Percentiles rank a stretch among this genome's conserved stretches.
These are phyloP conservation scores for Carcina quercana DNA, from an alignment of 2,888 invertebrate species.

Conservation along the genomic window DNA sequence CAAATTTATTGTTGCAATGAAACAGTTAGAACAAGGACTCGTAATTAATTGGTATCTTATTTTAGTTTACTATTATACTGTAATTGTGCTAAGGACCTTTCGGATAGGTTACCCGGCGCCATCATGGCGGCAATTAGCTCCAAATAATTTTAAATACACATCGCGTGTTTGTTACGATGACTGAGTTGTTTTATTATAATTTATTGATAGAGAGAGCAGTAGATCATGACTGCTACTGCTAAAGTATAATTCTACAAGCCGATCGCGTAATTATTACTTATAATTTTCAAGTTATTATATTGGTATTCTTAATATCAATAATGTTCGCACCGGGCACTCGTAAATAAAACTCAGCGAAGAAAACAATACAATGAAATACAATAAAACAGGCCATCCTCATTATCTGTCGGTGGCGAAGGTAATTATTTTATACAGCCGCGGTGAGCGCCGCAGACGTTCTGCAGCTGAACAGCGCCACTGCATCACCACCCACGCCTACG, in stretches of 20 bases:
- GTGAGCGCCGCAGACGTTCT: constrained; percentile 40
- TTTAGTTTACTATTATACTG: constrained; percentile 47
- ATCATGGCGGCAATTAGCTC: constrained; percentile 8
- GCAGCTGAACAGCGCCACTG: constrained; percentile 25
- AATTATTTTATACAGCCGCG: constrained; percentile 49
- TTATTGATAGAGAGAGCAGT: no score
- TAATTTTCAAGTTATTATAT: no score
- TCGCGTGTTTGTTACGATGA: no score
- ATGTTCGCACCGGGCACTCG: no score
- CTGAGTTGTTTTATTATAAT: no score
- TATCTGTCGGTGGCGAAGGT: constrained; percentile 28
- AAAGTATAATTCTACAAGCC: no score
- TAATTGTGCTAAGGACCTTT: constrained; percentile 57
- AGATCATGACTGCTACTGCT: no score
- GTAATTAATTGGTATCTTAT: constrained; percentile 42
- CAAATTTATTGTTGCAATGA: constrained; percentile 30
- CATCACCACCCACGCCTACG: constrained; percentile 36
- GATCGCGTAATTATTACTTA: no score
- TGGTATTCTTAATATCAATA: no score
- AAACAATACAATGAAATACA: constrained; percentile 21
- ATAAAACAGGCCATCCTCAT: constrained; percentile 33
- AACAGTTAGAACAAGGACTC: constrained; percentile 20
- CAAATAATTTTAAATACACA: no score
- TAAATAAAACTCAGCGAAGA: constrained; percentile 7
- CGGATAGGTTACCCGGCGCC: constrained; percentile 17